Evolutionary conservation across 2,113 vertebrate species (phyloP), one percentile per base, ranked within the genome.

Genomic region (Melanocharis versteri): DNA sequence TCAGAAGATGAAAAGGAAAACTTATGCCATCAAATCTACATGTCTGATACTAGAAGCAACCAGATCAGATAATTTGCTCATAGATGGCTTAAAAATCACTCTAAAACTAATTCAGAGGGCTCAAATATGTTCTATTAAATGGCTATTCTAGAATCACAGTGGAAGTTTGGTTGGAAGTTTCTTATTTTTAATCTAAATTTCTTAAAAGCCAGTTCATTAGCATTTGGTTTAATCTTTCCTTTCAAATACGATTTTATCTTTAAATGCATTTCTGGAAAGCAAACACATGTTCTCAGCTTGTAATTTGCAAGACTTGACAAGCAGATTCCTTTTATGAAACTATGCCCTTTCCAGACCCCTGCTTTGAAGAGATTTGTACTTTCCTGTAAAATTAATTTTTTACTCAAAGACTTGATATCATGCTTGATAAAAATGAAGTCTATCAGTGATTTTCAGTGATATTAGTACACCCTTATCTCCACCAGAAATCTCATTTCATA

Each of bases 181-280:
- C 37, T 56, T 61, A 28, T 26, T 90, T 96, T 58, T 61, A 37
- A 64, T 65, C 11, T 61, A 27, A 60, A 61, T 30, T 87, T 91
- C 42, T 81, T 50, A 58, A 81, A 23, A 66, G 19, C 3, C 13
- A 39, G 10, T 27, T 81, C 16, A 51, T 66, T 91, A 10, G 15
- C 23, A 62, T 48, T 66, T 80, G 2, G 4, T 53, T 92, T 86
- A 19, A 54, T 71, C 30, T 75, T 87, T 45, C 28, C 8, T 39
- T 70, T 82, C 47, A 50, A 80, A 66, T 20, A 24, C 22, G 13
- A 58, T 75, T 27, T 87, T 47, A 47, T 66, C 24, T 72, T 79
- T 15, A 22, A 64, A n/a, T 11, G 24, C 22, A 60, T 87, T 93
- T 82, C 57, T 75, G 66, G 81, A 91, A 89, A 93, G 69, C 23